Percentiles rank a stretch among this genome's conserved stretches.
Evolutionary conservation across 2,113 vertebrate species (phyloP).

Genomic region (Coreoperca whiteheadi): DNA sequence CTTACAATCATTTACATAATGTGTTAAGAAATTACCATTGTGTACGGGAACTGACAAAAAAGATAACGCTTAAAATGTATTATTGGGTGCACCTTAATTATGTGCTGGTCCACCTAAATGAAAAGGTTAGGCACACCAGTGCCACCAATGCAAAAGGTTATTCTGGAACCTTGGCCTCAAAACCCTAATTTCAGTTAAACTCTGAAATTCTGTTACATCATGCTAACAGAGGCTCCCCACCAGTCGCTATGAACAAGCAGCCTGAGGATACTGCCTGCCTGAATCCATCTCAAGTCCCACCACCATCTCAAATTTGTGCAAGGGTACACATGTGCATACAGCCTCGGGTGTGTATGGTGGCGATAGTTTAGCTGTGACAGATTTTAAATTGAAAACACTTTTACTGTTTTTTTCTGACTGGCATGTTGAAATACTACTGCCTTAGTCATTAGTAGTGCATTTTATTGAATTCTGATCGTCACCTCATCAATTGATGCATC

Average conservation of each 20-base stretch:
- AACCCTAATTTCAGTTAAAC: conserved; percentile 13
- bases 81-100: too few species aligned
- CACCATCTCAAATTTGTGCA: background rate
- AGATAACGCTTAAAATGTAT: too few species aligned
- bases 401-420: background rate
- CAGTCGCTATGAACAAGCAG: background rate
- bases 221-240: background rate
- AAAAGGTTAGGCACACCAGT: too few species aligned
- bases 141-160: too few species aligned
- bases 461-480: background rate
- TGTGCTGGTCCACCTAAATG: too few species aligned
- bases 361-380: background rate
- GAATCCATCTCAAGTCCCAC: conserved; percentile 11
- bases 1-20: too few species aligned
- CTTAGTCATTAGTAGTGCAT: background rate
- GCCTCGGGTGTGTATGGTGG: background rate
- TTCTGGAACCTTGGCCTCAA: background rate
- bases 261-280: background rate
- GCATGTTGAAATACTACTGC: background rate
- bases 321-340: background rate
- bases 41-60: too few species aligned
- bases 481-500: background rate
- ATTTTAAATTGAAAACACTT: conserved; percentile 1
- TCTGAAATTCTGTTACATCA: background rate
- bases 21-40: too few species aligned